Evolutionary conservation across 2,113 vertebrate species (phyloP).

Genomic region (Micromys minutus): DNA sequence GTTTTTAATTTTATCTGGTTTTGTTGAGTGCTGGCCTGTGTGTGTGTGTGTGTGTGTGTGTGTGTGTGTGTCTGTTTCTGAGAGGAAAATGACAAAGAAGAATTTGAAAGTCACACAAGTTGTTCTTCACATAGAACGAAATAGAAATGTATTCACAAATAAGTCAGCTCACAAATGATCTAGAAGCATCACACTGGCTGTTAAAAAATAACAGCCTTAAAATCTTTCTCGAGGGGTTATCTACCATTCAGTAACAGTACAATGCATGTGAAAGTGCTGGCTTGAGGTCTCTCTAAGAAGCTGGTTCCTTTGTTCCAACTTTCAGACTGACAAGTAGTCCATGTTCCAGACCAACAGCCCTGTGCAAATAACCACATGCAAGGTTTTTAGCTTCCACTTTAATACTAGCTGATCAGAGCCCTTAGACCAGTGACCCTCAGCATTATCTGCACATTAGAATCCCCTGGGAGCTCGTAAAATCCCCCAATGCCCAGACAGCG

Average conservation of each 20-base stretch:
- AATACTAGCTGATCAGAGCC: constrained; percentile 24
- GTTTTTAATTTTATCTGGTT: neutral
- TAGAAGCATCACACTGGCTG: neutral
- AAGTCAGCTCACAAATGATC: neutral
- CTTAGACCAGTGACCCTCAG: constrained; percentile 32
- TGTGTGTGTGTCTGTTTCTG: neutral
- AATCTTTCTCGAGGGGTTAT: neutral
- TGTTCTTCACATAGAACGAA: neutral
- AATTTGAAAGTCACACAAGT: neutral
- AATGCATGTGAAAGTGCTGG: neutral
- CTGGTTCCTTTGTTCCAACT: constrained; percentile 13
- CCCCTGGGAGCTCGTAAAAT: constrained; percentile 8
- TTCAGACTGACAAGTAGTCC: neutral
- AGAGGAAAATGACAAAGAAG: neutral
- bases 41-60: no score
- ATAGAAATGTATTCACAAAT: neutral
- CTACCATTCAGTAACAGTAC: neutral
- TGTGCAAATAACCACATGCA: constrained; percentile 20
- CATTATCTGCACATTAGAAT: constrained; percentile 14
- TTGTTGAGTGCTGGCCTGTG: neutral
- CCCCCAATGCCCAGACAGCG: neutral
- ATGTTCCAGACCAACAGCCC: neutral
- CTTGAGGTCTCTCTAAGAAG: neutral
- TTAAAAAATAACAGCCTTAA: neutral
- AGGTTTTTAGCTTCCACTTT: constrained; percentile 15